Conservation (phyloP, 2,113 vertebrate genomes). For the Pampusana beccarii region DNA sequence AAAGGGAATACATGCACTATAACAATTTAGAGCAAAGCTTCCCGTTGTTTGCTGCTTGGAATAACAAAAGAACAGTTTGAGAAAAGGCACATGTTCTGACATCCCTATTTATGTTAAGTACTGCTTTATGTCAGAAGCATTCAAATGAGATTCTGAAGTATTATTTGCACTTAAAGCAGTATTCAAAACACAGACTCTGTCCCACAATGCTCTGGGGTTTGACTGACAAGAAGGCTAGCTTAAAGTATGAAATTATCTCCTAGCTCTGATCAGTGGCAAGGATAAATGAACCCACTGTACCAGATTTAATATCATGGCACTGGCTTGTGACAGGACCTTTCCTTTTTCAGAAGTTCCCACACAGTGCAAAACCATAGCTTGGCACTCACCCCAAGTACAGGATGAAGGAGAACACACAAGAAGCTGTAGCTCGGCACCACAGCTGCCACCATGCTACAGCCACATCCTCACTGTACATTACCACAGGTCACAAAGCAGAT, state of each 20-base stretch:
- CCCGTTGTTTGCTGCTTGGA: background rate
- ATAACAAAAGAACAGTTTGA: background rate
- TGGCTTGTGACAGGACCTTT: background rate
- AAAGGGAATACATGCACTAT: background rate
- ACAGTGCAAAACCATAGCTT: background rate
- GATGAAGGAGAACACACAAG: rapidly evolving
- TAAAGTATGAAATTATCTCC: background rate
- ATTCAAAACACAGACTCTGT: background rate
- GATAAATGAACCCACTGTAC: background rate
- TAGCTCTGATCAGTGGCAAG: background rate
- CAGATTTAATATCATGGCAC: background rate
- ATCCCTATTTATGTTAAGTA: background rate
- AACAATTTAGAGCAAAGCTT: background rate
- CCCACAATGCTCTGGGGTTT: background rate
- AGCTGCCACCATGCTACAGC: background rate
- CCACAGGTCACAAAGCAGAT: background rate
- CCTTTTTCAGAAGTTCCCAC: background rate
- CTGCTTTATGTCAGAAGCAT: background rate
- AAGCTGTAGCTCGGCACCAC: background rate
- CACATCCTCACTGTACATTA: background rate
- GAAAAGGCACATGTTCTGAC: background rate
- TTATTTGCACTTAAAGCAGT: background rate
- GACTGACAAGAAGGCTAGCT: background rate
- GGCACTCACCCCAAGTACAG: background rate
- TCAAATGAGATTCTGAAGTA: background rate